Evolutionary conservation across 2,113 vertebrate species (phyloP).

Genomic region (Boulengeromyrus knoepffleri): DNA sequence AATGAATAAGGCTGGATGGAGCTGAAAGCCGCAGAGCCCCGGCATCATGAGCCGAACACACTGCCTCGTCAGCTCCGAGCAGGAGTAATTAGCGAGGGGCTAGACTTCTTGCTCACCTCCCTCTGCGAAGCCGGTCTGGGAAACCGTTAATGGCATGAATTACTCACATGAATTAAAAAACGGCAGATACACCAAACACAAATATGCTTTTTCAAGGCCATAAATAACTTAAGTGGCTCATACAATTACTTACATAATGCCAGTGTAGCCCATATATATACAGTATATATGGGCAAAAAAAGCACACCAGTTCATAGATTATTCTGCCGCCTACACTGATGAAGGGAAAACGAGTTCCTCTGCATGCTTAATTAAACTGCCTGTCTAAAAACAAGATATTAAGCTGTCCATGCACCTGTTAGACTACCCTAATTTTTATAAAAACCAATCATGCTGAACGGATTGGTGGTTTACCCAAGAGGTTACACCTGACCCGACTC

Average conservation of each 20-base stretch:
- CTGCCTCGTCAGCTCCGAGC: neutral
- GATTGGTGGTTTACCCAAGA: neutral
- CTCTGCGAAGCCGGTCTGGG: neutral
- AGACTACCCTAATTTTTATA: neutral
- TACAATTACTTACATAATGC: neutral
- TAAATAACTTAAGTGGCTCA: neutral
- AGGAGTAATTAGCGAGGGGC: constrained; percentile 11
- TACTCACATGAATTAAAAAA: neutral
- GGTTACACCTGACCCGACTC: neutral
- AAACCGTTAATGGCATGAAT: neutral
- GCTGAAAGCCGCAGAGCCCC: neutral
- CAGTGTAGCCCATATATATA: too few species aligned
- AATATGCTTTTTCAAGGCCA: neutral
- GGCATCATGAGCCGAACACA: neutral
- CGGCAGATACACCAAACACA: neutral
- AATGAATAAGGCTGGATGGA: neutral
- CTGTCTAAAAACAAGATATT: neutral
- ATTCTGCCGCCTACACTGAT: neutral
- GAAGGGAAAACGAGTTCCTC: neutral
- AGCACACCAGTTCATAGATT: neutral
- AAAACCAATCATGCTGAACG: neutral
- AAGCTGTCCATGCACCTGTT: neutral
- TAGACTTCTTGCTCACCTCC: constrained; percentile 12
- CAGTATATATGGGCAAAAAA: neutral
- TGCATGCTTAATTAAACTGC: neutral